phyloP scores from a whole-genome alignment of 2,888 invertebrate genomes.

The Hermaeophaga mercurialis region DNA sequence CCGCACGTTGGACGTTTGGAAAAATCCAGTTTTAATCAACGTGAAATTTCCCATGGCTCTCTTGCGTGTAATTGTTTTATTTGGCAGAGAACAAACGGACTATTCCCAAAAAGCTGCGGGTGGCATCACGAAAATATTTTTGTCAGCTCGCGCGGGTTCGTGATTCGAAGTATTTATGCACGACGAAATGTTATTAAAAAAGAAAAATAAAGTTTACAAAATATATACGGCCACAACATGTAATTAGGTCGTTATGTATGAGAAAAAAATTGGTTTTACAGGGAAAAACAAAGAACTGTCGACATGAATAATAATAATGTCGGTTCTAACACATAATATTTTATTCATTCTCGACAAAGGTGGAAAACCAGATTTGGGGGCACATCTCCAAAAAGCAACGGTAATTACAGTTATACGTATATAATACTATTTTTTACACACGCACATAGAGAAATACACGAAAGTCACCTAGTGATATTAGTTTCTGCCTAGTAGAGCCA shows the following conservation, averaged over 20 bases:
- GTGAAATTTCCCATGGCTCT: slow-evolving; percentile 27
- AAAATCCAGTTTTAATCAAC: slow-evolving; percentile 28
- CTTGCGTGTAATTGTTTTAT: slow-evolving; percentile 30
- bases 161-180: slow-evolving; percentile 25
- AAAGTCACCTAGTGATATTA: no score
- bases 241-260: slow-evolving; percentile 1
- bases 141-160: slow-evolving; percentile 23
- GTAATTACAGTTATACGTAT: no score
- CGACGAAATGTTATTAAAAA: slow-evolving; percentile 7
- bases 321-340: not conserved
- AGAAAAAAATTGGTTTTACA: slow-evolving; percentile 4
- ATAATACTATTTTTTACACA: no score
- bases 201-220: slow-evolving; percentile 2
- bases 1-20: slow-evolving; percentile 3
- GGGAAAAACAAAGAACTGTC: not conserved
- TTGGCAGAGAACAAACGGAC: slow-evolving; percentile 23
- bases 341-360: not conserved
- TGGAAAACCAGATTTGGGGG: not conserved
- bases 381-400: not conserved
- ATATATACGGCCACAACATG: not conserved
- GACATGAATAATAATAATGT: slow-evolving; percentile 7
- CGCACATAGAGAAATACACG: no score
- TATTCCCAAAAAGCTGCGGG: slow-evolving; percentile 32
- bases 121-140: slow-evolving; percentile 31
- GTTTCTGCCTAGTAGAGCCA: no score